phyloP scores from a whole-genome alignment of 2,113 vertebrate genomes.

The Cyanistes caeruleus region DNA sequence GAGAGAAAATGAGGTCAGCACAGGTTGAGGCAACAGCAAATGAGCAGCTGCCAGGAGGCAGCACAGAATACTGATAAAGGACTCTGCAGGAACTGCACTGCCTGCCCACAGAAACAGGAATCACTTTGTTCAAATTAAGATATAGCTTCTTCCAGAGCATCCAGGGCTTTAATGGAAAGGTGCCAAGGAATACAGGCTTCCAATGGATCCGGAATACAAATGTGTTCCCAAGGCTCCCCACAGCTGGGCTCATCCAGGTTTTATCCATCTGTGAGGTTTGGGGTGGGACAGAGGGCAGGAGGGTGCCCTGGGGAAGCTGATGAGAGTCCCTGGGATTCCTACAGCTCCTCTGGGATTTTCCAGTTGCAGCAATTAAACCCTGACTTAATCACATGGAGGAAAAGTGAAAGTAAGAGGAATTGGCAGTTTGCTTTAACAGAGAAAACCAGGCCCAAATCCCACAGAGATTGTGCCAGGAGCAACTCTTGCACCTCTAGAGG shows the following conservation, averaged over 20 bases:
- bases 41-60: conserved; percentile 90
- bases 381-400: background rate
- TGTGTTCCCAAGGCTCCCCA: background rate
- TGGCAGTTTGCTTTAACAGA: background rate
- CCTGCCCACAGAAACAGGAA: conserved; percentile 49
- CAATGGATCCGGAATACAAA: conserved; percentile 29
- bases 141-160: conserved; percentile 1
- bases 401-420: background rate
- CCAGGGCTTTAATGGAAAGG: conserved; percentile 31
- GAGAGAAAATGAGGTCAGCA: conserved; percentile 93
- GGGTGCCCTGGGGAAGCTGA: background rate
- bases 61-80: conserved; percentile 79
- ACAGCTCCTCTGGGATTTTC: background rate
- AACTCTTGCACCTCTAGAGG: background rate
- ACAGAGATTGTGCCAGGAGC: background rate
- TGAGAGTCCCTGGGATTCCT: background rate
- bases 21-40: conserved; percentile 88
- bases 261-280: background rate
- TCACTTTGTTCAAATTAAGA: conserved; percentile 71
- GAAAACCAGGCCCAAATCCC: background rate
- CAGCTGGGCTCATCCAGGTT: fast-evolving
- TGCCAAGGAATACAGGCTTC: background rate
- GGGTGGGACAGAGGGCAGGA: background rate
- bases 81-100: conserved; percentile 41
- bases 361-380: background rate